Percentiles rank a stretch among this genome's conserved stretches.
phyloP scores from a whole-genome alignment of 2,797 vertebrate genomes.

The Setipinna tenuifilis region DNA sequence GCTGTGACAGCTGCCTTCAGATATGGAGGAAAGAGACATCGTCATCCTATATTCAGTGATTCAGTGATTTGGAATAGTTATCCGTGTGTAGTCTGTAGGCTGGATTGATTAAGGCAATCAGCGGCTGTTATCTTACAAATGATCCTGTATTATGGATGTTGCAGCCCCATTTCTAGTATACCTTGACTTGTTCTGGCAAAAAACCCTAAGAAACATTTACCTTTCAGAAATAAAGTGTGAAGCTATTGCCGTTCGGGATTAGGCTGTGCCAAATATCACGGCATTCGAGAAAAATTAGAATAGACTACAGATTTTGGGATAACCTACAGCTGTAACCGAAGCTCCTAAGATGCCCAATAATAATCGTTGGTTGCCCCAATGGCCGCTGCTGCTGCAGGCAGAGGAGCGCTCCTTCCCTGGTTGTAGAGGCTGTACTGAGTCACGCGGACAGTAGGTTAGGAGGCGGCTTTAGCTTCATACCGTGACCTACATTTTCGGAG shows the following conservation, averaged over 20 bases:
- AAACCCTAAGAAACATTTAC: no score
- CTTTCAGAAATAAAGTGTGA: no score
- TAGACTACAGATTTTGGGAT: neutral
- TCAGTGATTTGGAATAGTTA: neutral
- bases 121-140: no score
- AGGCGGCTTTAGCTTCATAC: conserved; percentile 40
- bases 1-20: conserved; percentile 25
- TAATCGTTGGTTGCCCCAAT: neutral
- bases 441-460: conserved; percentile 61
- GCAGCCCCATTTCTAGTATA: no score
- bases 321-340: neutral
- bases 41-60: neutral
- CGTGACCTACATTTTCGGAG: conserved; percentile 53
- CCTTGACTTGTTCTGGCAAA: no score
- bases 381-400: neutral
- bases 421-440: conserved; percentile 39
- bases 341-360: neutral
- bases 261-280: no score
- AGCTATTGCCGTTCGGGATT: no score
- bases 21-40: neutral
- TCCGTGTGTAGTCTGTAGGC: neutral
- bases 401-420: neutral
- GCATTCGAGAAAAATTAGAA: neutral
- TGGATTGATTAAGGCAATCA: neutral
- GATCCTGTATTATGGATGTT: no score